A percentile compares a stretch with the other conserved stretches of the same genome.
phyloP scores from a whole-genome alignment of 2,113 vertebrate species.

The Sakesphorus luctuosus region DNA sequence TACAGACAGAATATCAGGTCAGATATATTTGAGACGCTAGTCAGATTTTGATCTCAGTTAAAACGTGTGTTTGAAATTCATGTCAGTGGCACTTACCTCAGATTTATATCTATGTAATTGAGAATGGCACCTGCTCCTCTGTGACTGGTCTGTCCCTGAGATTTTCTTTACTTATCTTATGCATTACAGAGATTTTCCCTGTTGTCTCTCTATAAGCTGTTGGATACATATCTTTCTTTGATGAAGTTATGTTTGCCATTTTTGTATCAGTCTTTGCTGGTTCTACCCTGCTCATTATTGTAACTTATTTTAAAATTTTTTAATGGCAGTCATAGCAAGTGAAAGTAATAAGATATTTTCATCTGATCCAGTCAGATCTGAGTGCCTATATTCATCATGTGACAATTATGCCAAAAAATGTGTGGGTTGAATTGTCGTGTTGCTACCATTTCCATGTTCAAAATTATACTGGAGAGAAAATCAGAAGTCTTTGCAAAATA shows the following conservation, averaged over 20 bases:
- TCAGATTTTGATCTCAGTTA: background rate
- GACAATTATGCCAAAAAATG: background rate
- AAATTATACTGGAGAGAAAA: background rate
- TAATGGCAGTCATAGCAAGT: constrained; percentile 13
- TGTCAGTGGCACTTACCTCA: background rate
- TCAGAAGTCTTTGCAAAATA: background rate
- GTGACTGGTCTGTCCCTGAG: fast-evolving
- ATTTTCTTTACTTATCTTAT: background rate
- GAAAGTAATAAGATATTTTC: background rate
- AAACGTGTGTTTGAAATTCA: background rate
- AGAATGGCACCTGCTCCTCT: background rate
- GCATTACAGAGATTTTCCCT: background rate
- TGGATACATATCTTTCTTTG: background rate
- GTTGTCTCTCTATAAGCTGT: background rate
- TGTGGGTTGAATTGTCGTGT: background rate
- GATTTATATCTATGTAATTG: background rate
- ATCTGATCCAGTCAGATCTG: background rate
- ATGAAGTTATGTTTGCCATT: background rate
- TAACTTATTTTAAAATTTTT: background rate
- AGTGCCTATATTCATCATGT: background rate
- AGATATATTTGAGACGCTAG: background rate
- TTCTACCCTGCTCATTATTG: background rate
- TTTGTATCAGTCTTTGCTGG: background rate
- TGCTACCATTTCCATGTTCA: background rate
- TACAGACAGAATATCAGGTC: background rate